Base-by-base conservation (phyloP, 1,140 invertebrate species). In the Eurosta solidaginis region DNA sequence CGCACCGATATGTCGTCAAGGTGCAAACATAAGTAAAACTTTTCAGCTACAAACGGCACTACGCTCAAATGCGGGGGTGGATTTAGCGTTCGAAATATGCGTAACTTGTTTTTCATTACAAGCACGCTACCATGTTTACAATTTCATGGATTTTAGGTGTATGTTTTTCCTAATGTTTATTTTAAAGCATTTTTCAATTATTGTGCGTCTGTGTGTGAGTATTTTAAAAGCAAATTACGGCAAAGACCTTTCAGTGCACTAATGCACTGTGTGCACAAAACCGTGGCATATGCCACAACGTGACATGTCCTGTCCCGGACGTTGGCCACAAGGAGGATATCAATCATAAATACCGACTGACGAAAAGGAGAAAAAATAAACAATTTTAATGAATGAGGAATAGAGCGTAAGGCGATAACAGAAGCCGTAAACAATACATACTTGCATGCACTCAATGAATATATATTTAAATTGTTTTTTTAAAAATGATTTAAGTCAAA, bases 281-380 rank as follows among this genome's bases (percentile, higher is more conserved):
- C 49, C 33, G 9, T 68, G 59, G 33, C 59, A 68, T 68, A 68
- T 68, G 59, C 59, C 59, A 68, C 59, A 68, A 68, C 33, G 33
- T 68, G 59, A 68, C 59, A 68, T 68, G 59, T 68, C 59, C 59
- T 68, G 36, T 27, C 4, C 27, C 59, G 29, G 6, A 14, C 59
- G 33, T 40, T 68, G 7, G 59, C 59, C 59, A 10, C 59, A 20
- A 68, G 59, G 33, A 68, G 33, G 17, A 20, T 33, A 68, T 68
- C n/a, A 68, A 68, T 68, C 59, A 68, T 68, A 68, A 68, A 29
- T 20, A 40, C 33, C n/a, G n/a, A n/a, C n/a, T 20, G 17, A 6
- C 36, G 59, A 68, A 68, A 40, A 68, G 40, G n/a, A 4, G 59
- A 40, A 20, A 68, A 42, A 68, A 2, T 36, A 22, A 68, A 68